phyloP scores from a whole-genome alignment of 1,140 invertebrate genomes.

The Sitobion miscanthi region DNA sequence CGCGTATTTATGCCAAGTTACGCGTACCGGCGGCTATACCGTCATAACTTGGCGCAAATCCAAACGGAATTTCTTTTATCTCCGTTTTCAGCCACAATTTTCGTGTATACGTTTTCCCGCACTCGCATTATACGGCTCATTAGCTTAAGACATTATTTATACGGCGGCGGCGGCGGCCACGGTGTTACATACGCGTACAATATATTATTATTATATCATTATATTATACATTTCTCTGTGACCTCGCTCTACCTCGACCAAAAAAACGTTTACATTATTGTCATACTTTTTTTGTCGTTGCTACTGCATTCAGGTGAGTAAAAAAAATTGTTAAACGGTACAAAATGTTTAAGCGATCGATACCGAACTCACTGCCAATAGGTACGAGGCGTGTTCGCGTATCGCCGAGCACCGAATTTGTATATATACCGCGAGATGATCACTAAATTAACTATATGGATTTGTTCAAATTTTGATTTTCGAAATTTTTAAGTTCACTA shows the following conservation, averaged over 20 bases:
- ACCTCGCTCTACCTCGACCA: background rate
- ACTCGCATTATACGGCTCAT: slow-evolving; percentile 32
- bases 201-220: background rate
- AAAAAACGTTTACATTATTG: background rate
- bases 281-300: background rate
- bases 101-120: slow-evolving; percentile 29
- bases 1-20: slow-evolving; percentile 1
- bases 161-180: background rate
- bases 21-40: background rate
- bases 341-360: background rate
- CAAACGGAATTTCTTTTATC: slow-evolving; percentile 40
- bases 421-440: no score
- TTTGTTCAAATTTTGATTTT: no score
- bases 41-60: slow-evolving; percentile 17
- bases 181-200: background rate
- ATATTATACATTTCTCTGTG: background rate
- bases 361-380: background rate
- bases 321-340: background rate
- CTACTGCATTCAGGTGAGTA: background rate
- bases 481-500: no score
- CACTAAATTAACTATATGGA: no score
- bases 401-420: no score
- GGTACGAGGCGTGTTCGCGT: no score
- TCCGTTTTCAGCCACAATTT: slow-evolving; percentile 1
- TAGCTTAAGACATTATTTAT: slow-evolving; percentile 40